Conservation (phyloP, 2,888 invertebrate species). For the Nemotelus nigrinus region DNA sequence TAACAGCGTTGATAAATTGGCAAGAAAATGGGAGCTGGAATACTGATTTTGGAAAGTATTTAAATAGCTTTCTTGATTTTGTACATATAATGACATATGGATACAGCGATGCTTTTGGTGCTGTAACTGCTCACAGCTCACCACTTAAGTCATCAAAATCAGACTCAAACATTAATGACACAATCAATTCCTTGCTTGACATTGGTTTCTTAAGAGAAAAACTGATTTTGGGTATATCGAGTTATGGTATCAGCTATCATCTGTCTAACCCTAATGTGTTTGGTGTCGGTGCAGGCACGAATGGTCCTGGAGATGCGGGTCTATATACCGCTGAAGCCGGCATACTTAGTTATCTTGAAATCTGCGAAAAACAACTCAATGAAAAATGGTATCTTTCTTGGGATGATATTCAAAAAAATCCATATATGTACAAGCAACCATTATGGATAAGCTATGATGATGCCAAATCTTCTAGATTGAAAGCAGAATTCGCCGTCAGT, state of each 20-base stretch:
- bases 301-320: slow-evolving; percentile 64
- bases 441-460: slow-evolving; percentile 65
- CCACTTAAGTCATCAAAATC: slow-evolving; percentile 61
- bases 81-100: slow-evolving; percentile 71
- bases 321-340: slow-evolving; percentile 67
- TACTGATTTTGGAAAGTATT: slow-evolving; percentile 67
- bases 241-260: slow-evolving; percentile 63
- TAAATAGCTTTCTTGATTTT: slow-evolving; percentile 66
- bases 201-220: slow-evolving; percentile 61
- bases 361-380: slow-evolving; percentile 39
- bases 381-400: slow-evolving; percentile 58
- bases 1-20: slow-evolving; percentile 68
- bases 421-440: slow-evolving; percentile 61
- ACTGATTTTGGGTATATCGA: slow-evolving; percentile 63
- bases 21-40: slow-evolving; percentile 61
- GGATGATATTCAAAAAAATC: slow-evolving; percentile 58
- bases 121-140: slow-evolving; percentile 66
- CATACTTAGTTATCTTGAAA: slow-evolving; percentile 68
- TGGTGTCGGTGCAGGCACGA: slow-evolving; percentile 65
- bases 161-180: slow-evolving; percentile 49
- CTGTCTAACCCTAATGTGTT: slow-evolving; percentile 60
- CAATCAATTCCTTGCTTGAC: slow-evolving; percentile 61
- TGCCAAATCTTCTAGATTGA: slow-evolving; percentile 57
- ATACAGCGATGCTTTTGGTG: slow-evolving; percentile 68
- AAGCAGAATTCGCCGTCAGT: slow-evolving; percentile 60